A percentile compares a stretch with the other conserved stretches of the same genome.
These are phyloP conservation scores for Cephalotes varians DNA, from an alignment of 2,888 invertebrate species.

Conservation along the genomic window DNA sequence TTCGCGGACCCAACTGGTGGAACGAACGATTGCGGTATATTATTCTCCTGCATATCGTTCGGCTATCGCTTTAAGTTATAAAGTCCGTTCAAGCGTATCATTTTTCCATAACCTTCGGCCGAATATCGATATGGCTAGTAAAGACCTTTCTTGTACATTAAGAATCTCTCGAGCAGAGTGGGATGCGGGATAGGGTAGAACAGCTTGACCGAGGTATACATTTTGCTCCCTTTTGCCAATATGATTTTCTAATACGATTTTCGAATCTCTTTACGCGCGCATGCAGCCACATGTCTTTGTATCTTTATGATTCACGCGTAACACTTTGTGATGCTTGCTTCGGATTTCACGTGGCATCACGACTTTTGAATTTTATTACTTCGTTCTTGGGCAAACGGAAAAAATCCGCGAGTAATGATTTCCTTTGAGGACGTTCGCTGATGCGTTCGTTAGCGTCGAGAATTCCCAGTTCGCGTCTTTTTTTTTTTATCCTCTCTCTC, in stretches of 20 bases:
- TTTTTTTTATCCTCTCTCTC: constrained; percentile 49
- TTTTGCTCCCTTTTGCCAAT: not conserved
- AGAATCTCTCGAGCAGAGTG: constrained; percentile 5
- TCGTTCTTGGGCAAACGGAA: not conserved
- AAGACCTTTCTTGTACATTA: constrained; percentile 41
- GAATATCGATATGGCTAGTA: constrained; percentile 25
- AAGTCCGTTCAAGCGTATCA: constrained; percentile 31
- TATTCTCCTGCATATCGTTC: constrained; percentile 40
- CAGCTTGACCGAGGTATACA: not conserved
- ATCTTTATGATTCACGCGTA: not conserved
- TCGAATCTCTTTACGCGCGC: not conserved
- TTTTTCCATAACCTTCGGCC: constrained; percentile 34
- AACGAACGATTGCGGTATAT: constrained; percentile 49
- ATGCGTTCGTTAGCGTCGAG: constrained; percentile 65
- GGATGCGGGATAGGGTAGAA: not conserved
- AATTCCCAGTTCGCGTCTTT: constrained; percentile 1
- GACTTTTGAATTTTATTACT: constrained; percentile 44
- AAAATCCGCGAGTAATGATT: constrained; percentile 64
- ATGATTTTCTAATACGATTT: not conserved
- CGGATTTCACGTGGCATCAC: not conserved
- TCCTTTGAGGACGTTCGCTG: constrained; percentile 64
- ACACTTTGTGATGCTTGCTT: not conserved
- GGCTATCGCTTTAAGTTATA: constrained; percentile 36
- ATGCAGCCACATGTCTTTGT: not conserved
- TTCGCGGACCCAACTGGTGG: constrained; percentile 34